Conservation (phyloP, 2,797 vertebrate genomes). For the Sebastes alutus region DNA sequence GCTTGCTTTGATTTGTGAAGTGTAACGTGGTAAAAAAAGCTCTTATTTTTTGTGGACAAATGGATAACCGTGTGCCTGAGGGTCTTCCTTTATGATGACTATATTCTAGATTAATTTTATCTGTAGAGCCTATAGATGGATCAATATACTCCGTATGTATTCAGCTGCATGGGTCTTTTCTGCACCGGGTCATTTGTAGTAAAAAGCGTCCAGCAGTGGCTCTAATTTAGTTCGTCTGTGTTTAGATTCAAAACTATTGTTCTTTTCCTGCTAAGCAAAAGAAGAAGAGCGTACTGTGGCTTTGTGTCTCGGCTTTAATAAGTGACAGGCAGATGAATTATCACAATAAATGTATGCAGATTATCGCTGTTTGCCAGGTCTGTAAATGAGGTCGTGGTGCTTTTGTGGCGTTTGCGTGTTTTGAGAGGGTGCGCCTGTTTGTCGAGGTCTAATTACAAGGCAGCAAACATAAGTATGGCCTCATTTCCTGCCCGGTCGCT, state of each 20-base stretch:
- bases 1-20: constrained; percentile 46
- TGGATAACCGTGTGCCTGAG: constrained; percentile 41
- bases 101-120: constrained; percentile 20
- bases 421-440: constrained; percentile 59
- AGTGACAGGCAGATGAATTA: neutral
- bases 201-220: constrained; percentile 13
- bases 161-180: constrained; percentile 43
- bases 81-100: constrained; percentile 15
- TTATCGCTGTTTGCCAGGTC: neutral
- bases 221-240: constrained; percentile 18
- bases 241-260: constrained; percentile 2
- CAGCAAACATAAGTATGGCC: constrained; percentile 50
- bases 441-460: constrained; percentile 69
- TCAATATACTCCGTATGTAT: constrained; percentile 10
- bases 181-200: constrained; percentile 32
- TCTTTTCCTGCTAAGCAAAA: constrained; percentile 1
- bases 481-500: constrained; percentile 53
- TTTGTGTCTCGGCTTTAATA: constrained; percentile 23
- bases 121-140: constrained; percentile 20
- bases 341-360: constrained; percentile 53
- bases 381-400: neutral
- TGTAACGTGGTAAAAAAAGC: constrained; percentile 13
- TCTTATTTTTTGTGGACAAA: neutral
- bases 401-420: constrained; percentile 31
- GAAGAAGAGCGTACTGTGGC: neutral